These are phyloP conservation scores for Ptychoptera albimana DNA, from an alignment of 2,888 invertebrate genomes.

Conservation along the genomic window DNA sequence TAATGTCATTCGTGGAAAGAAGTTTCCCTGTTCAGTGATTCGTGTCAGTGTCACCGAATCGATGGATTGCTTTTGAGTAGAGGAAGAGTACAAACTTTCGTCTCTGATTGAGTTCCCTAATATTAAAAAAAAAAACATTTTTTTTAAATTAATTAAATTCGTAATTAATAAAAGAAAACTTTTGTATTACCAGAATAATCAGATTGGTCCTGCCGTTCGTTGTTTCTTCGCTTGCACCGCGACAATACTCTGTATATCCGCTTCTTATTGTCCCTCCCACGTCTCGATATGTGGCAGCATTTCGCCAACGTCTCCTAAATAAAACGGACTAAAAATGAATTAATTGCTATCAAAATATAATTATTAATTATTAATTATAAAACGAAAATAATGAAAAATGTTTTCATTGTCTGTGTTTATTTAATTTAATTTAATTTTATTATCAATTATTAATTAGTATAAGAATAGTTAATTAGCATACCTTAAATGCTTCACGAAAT, in stretches of 20 bases:
- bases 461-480: constrained; percentile 23
- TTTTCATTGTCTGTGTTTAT: too few relatives aligned
- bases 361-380: constrained; percentile 1
- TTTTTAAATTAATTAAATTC: background rate
- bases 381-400: background rate
- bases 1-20: too few relatives aligned
- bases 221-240: constrained; percentile 31
- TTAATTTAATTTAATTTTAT: too few relatives aligned
- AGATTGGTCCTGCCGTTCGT: constrained; percentile 30
- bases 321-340: constrained; percentile 24
- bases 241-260: constrained; percentile 43
- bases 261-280: constrained; percentile 24
- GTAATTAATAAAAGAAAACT: constrained; percentile 10
- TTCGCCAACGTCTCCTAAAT: constrained; percentile 42
- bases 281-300: constrained; percentile 28
- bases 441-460: background rate
- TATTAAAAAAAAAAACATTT: constrained; percentile 10
- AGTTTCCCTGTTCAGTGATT: too few relatives aligned
- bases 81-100: constrained; percentile 18
- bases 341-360: constrained; percentile 5
- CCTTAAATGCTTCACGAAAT: constrained; percentile 85
- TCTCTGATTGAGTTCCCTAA: constrained; percentile 27
- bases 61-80: constrained; percentile 10
- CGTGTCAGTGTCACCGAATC: constrained; percentile 10
- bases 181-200: constrained; percentile 29